Evolutionary conservation across 2,888 invertebrate genomes (phyloP).

Genomic region (Automeris io): DNA sequence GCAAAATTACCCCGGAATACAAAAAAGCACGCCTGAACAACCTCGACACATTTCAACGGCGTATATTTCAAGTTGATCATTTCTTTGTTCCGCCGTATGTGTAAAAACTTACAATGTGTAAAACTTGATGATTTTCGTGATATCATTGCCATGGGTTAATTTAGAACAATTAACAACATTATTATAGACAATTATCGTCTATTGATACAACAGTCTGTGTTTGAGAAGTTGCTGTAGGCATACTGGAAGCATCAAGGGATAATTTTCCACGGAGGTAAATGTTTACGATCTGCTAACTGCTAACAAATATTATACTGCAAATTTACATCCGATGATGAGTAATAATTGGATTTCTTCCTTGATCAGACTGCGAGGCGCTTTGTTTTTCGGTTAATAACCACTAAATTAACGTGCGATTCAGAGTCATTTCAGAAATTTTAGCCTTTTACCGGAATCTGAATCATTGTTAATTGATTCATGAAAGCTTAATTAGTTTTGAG

Average conservation of each 20-base stretch:
- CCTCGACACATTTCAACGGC: too few species aligned
- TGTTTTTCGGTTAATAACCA: conserved; percentile 16
- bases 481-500: too few species aligned
- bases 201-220: conserved; percentile 8
- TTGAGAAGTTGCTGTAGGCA: conserved; percentile 17
- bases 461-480: not conserved
- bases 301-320: conserved; percentile 13
- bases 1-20: too few species aligned
- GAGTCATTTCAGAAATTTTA: conserved; percentile 2
- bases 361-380: conserved; percentile 46
- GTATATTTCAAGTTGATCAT: too few species aligned
- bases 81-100: too few species aligned
- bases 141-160: conserved; percentile 53
- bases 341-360: conserved; percentile 21
- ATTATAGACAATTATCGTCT: conserved; percentile 41
- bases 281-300: conserved; percentile 32
- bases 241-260: conserved; percentile 16
- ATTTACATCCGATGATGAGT: conserved; percentile 21
- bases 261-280: conserved; percentile 18
- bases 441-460: conserved; percentile 1
- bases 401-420: conserved; percentile 8
- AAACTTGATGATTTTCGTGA: conserved; percentile 51
- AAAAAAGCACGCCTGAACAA: too few species aligned
- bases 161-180: conserved; percentile 49
- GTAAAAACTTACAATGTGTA: conserved; percentile 39